These are phyloP conservation scores for Drosophila sturtevanti DNA, from an alignment of 1,140 invertebrate genomes.

Conservation along the genomic window DNA sequence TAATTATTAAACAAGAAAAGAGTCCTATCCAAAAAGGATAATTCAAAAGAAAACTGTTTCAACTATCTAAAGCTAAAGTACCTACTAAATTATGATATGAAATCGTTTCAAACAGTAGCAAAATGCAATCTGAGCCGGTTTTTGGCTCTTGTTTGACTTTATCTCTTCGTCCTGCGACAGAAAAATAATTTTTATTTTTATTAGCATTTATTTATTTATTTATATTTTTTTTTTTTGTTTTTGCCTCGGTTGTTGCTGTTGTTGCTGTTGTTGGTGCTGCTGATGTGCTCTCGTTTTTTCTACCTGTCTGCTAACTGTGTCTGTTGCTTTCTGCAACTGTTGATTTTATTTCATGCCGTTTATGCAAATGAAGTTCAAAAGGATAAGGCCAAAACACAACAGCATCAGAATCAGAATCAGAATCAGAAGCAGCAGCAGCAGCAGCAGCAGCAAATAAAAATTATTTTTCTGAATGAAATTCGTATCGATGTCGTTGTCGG, in stretches of 20 bases:
- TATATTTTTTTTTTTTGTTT: background rate
- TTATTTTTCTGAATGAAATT: slow-evolving; percentile 79
- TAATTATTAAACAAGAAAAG: background rate
- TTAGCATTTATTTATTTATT: too few relatives aligned
- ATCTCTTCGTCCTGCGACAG: slow-evolving; percentile 65
- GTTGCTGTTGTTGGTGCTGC: background rate
- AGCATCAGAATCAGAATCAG: slow-evolving; percentile 24
- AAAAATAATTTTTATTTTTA: slow-evolving; percentile 57
- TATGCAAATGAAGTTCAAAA: slow-evolving; percentile 81
- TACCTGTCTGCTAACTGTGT: slow-evolving; percentile 57
- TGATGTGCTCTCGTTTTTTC: slow-evolving; percentile 34
- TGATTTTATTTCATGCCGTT: slow-evolving; percentile 81
- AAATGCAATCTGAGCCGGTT: slow-evolving; percentile 64
- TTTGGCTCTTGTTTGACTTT: slow-evolving; percentile 54
- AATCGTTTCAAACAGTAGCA: slow-evolving; percentile 23
- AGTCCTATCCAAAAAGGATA: too few relatives aligned
- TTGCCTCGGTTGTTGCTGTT: background rate
- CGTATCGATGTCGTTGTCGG: slow-evolving; percentile 63
- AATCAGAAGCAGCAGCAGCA: too few relatives aligned
- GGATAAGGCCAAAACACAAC: slow-evolving; percentile 75
- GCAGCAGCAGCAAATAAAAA: slow-evolving; percentile 70
- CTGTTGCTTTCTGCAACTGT: slow-evolving; percentile 66
- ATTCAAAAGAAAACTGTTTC: background rate
- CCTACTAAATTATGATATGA: background rate
- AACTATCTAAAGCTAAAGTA: background rate